Evolutionary conservation across 2,888 invertebrate genomes (phyloP), one percentile per base, ranked within the genome.

Genomic region (Lacanobia oleracea): DNA sequence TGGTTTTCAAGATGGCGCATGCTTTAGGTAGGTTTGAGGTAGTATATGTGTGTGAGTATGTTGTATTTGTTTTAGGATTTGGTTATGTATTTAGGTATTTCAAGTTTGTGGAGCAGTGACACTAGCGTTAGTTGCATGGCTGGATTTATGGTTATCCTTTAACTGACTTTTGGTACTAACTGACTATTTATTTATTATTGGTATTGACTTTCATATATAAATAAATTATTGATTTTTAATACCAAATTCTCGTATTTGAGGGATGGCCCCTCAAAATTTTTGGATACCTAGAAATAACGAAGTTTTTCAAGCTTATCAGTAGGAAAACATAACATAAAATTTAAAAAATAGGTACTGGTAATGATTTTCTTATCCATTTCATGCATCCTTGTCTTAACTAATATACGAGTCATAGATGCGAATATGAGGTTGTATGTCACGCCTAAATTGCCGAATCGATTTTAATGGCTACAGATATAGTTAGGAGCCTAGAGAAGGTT

Each of bases 1-100:
- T 72, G 74, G 81, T 82, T 83, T 76, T 64, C 59, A 82, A 85
- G 75, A 84, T 85, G 84, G 82, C 75, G 73, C 75, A 10, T 77
- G 67, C 37, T 54, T 16, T 59, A 53, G 45, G 56, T 80, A 65
- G 60, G 43, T 68, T 60, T 63, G 14, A 8, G 3, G 21, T 72
- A 45, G 23, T 63, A n/a, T 53, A 16, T 72, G 21, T 74, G 33
- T 74, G 40, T 50, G 14, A 40, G 16, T 3, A 33, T 53, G 45
- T 64, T 53, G 9, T 61, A 12, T 66, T 40, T 59, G 57, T 57
- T 18, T 67, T 51, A 16, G 23, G 7, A 56, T 51, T 61, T n/a
- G 9, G 9, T 59, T 40, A 51, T 43, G 27, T 40, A 53, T 40
- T n/a, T 43, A 37, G 21, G 14, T 51, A 27, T 37, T 43, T 67